Conservation (phyloP, 2,113 vertebrate species). For the Melanostigma gelatinosum region DNA sequence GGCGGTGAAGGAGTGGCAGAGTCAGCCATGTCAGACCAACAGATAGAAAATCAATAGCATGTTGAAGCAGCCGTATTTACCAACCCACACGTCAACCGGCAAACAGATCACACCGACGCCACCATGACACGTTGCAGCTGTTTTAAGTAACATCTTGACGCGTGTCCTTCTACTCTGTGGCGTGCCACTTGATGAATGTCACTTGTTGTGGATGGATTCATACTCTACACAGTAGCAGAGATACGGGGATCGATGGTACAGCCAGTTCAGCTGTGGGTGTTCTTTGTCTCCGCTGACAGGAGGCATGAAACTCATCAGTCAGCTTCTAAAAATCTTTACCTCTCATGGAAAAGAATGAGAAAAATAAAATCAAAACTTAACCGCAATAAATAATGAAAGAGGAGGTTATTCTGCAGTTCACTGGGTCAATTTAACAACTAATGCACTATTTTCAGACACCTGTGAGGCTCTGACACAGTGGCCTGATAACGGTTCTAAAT, state of each 20-base stretch:
- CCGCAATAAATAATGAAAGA: not conserved
- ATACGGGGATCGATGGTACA: not conserved
- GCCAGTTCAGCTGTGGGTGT: not conserved
- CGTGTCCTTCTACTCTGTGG: not conserved
- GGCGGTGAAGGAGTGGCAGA: not conserved
- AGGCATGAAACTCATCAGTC: not conserved
- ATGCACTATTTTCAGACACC: slow-evolving; percentile 19
- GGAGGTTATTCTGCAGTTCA: not conserved
- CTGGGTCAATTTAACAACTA: not conserved
- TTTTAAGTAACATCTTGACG: not conserved
- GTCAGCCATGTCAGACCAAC: slow-evolving; percentile 39
- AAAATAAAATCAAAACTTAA: not conserved
- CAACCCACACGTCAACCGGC: slow-evolving; percentile 34
- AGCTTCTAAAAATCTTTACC: not conserved
- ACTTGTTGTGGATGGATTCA: not conserved
- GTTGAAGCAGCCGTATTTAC: slow-evolving; percentile 49
- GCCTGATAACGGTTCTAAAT: slow-evolving; percentile 2
- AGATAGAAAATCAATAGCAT: slow-evolving; percentile 72
- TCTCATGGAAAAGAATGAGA: not conserved
- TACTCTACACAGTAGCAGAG: not conserved
- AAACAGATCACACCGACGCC: slow-evolving; percentile 1
- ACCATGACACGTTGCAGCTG: slow-evolving; percentile 4
- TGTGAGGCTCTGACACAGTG: not conserved
- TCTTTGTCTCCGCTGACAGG: not conserved
- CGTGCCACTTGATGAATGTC: slow-evolving; percentile 34